Evolutionary conservation across 2,113 vertebrate genomes (phyloP).

Genomic region (Ochotona curzoniae): DNA sequence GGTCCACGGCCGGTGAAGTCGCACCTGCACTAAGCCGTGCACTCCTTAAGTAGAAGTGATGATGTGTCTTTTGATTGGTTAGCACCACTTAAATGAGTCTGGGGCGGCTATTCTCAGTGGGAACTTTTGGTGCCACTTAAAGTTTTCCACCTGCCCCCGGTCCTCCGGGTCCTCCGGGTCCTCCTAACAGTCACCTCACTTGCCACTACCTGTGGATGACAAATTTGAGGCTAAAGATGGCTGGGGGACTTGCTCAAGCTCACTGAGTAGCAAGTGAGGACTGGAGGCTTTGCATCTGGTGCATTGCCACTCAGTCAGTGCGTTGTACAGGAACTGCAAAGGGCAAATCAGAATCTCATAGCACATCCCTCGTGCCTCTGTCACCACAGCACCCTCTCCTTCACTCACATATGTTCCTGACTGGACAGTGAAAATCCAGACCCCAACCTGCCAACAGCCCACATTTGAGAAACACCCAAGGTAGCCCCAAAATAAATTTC

Average conservation of each 20-base stretch:
- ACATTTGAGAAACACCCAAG: slow-evolving; percentile 4
- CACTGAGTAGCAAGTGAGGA: not conserved
- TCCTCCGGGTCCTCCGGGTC: no score
- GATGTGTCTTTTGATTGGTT: no score
- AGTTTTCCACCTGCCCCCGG: no score
- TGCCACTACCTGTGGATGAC: not conserved
- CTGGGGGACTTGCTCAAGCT: not conserved
- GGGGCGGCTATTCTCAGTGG: no score
- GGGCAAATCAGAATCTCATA: not conserved
- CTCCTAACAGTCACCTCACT: not conserved
- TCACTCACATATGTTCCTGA: not conserved
- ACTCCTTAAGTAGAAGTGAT: no score
- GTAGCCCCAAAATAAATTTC: not conserved
- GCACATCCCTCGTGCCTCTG: not conserved
- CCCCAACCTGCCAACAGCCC: not conserved
- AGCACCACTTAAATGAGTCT: no score
- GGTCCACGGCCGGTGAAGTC: no score
- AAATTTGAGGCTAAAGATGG: not conserved
- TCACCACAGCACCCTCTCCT: not conserved
- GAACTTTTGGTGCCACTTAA: no score
- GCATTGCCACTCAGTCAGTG: not conserved
- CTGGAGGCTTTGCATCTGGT: not conserved
- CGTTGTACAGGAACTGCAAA: not conserved
- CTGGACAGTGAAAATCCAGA: not conserved
- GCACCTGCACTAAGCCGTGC: no score